These are phyloP conservation scores for Intellagama lesueurii DNA, from an alignment of 2,797 vertebrate species.

Conservation along the genomic window DNA sequence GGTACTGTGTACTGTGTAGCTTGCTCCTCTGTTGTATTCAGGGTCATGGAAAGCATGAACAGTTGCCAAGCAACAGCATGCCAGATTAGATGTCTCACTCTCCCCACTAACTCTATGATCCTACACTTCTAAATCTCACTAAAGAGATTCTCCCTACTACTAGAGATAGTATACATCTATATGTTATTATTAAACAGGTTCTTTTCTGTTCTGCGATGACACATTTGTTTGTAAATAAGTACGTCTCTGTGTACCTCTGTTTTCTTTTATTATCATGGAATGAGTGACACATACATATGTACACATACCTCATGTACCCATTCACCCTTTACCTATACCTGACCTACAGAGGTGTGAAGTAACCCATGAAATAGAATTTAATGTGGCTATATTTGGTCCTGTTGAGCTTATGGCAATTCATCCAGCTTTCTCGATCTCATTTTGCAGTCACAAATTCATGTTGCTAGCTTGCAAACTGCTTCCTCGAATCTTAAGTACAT, in stretches of 20 bases:
- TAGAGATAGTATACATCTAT: not conserved
- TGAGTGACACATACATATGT: no score
- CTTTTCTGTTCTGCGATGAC: not conserved
- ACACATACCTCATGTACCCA: no score
- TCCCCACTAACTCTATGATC: not conserved
- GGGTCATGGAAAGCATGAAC: not conserved
- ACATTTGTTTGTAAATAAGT: not conserved
- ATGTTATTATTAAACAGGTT: slow-evolving; percentile 1
- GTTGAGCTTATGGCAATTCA: not conserved
- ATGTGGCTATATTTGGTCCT: not conserved
- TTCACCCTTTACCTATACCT: no score
- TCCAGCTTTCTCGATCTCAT: not conserved
- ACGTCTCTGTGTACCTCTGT: not conserved
- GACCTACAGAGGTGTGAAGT: not conserved
- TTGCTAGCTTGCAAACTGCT: not conserved
- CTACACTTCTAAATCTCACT: not conserved
- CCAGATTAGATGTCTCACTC: not conserved
- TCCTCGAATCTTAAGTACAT: not conserved
- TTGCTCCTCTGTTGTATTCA: not conserved
- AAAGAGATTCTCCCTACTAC: not conserved
- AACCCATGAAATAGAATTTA: not conserved
- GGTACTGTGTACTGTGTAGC: not conserved
- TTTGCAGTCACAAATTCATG: not conserved
- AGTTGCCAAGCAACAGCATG: slow-evolving; percentile 6
- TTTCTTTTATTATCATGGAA: not conserved